phyloP scores from a whole-genome alignment of 2,113 vertebrate genomes.

The Solea solea region DNA sequence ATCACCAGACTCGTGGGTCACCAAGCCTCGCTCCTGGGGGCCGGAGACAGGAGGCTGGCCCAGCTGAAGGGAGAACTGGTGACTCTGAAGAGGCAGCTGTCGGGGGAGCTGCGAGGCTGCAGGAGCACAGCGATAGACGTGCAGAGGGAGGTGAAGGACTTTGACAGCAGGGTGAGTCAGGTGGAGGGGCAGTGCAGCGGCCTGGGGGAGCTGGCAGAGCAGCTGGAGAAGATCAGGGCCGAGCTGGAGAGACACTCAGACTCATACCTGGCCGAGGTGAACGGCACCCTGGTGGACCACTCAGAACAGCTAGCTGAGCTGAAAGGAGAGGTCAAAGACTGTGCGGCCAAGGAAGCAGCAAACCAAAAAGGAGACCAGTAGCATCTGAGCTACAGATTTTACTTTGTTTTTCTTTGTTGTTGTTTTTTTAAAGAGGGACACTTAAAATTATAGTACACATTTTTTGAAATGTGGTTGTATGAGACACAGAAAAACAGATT shows the following conservation, averaged over 20 bases:
- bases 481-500: too few species aligned
- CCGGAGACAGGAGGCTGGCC: constrained; percentile 87
- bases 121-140: constrained; percentile 82
- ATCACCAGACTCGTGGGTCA: constrained; percentile 89
- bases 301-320: constrained; percentile 88
- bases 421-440: neutral
- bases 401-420: neutral
- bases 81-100: constrained; percentile 85
- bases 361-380: constrained; percentile 78
- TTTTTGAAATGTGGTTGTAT: too few species aligned
- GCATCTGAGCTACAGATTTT: constrained; percentile 54
- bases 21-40: constrained; percentile 87
- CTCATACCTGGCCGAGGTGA: constrained; percentile 87
- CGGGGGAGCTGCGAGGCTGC: constrained; percentile 88
- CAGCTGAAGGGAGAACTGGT: constrained; percentile 91
- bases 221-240: constrained; percentile 83
- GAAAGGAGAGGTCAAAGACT: constrained; percentile 87
- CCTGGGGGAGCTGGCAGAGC: constrained; percentile 81
- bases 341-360: constrained; percentile 77
- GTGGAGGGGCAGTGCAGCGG: constrained; percentile 87
- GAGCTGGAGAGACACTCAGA: constrained; percentile 87
- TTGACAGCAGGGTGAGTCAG: constrained; percentile 86
- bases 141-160: constrained; percentile 85
- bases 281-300: constrained; percentile 86
- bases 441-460: too few species aligned